A percentile compares a stretch with the other conserved stretches of the same genome.
These are phyloP conservation scores for Diabrotica undecimpunctata DNA, from an alignment of 1,140 invertebrate species.

Conservation along the genomic window DNA sequence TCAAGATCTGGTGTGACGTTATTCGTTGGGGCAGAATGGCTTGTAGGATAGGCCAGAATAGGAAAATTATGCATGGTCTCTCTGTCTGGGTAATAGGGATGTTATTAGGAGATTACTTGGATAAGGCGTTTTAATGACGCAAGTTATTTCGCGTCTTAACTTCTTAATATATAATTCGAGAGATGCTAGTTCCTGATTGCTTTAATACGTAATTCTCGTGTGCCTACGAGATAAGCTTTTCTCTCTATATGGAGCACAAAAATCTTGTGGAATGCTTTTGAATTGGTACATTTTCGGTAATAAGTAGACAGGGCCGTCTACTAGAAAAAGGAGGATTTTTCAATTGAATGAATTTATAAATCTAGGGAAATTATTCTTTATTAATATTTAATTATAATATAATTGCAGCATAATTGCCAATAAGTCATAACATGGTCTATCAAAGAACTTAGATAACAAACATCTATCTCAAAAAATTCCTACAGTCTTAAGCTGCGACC, in stretches of 20 bases:
- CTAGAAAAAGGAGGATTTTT: too few relatives aligned
- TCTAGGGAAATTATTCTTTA: too few relatives aligned
- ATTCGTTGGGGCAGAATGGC: conserved; percentile 1
- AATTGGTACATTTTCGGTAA: too few relatives aligned
- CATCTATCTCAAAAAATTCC: too few relatives aligned
- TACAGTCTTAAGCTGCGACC: too few relatives aligned
- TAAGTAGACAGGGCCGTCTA: too few relatives aligned
- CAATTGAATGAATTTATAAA: too few relatives aligned
- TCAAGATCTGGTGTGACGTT: conserved; percentile 20
- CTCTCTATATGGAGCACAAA: not conserved
- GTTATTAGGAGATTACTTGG: conserved; percentile 8
- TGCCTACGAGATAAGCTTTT: not conserved
- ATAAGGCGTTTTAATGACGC: conserved; percentile 2
- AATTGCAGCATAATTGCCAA: too few relatives aligned
- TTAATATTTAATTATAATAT: too few relatives aligned
- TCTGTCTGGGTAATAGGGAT: conserved; percentile 10
- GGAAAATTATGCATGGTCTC: conserved; percentile 16
- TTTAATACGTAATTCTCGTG: not conserved
- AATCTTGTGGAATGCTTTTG: not conserved
- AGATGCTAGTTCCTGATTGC: not conserved
- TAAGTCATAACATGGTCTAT: too few relatives aligned
- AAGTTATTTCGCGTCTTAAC: not conserved
- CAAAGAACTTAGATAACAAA: too few relatives aligned
- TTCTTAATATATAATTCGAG: not conserved
- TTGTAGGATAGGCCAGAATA: conserved; percentile 9